A percentile compares a stretch with the other conserved stretches of the same genome.
Conservation (phyloP, 2,888 invertebrate genomes). For the Rambutsinella grinnellia region DNA sequence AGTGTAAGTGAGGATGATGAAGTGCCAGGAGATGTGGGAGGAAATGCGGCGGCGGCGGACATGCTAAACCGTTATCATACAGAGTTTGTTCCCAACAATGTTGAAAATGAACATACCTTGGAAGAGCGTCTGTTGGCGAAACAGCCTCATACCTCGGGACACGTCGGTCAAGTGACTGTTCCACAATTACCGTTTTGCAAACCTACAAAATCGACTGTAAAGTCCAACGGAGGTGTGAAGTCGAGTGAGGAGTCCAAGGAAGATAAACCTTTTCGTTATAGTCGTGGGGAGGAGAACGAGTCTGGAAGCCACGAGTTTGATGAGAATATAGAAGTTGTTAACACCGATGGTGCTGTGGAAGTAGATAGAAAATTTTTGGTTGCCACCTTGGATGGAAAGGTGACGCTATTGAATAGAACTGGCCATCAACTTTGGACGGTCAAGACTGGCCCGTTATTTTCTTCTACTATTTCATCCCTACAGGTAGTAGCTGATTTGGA, state of each 20-base stretch:
- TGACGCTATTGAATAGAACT: conserved; percentile 83
- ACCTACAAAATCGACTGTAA: conserved; percentile 40
- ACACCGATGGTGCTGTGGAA: conserved; percentile 15
- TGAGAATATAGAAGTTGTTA: conserved; percentile 21
- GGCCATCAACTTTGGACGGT: conserved; percentile 84
- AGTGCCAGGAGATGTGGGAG: background rate
- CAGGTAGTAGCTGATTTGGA: no score
- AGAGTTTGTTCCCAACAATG: background rate
- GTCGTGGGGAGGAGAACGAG: background rate
- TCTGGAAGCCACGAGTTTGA: background rate
- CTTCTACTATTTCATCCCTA: conserved; percentile 89
- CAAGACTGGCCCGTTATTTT: conserved; percentile 84
- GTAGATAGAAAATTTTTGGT: conserved; percentile 77
- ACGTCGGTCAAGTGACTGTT: conserved; percentile 24
- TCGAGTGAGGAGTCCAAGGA: background rate
- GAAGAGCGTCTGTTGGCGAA: conserved; percentile 14
- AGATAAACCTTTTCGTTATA: background rate
- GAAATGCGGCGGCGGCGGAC: background rate
- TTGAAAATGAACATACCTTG: background rate
- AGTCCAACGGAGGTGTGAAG: background rate
- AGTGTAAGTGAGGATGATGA: background rate
- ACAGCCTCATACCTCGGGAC: background rate
- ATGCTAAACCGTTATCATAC: conserved; percentile 13
- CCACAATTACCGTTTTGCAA: conserved; percentile 55
- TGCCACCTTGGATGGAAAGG: conserved; percentile 90